A percentile compares a stretch with the other conserved stretches of the same genome.
Conservation (phyloP, 2,113 vertebrate species). For the Holacanthus passer region DNA sequence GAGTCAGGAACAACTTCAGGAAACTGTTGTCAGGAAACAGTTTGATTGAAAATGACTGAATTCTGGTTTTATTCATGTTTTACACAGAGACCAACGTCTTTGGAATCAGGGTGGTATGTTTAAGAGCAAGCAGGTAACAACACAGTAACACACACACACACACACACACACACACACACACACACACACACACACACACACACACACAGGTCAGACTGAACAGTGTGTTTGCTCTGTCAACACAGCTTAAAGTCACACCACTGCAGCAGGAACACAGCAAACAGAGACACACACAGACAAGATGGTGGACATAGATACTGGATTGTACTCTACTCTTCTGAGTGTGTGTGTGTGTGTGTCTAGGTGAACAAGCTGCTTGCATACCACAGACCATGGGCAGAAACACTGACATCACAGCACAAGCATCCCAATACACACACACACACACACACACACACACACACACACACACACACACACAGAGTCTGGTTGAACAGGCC, state of each 20-base stretch:
- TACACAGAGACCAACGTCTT: no score
- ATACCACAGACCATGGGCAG: slow-evolving; percentile 45
- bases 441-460: slow-evolving; percentile 34
- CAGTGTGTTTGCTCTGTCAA: slow-evolving; percentile 58
- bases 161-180: no score
- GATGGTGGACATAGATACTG: slow-evolving; percentile 47
- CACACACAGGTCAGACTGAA: not conserved
- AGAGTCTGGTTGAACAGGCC: slow-evolving; percentile 22
- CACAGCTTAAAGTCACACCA: slow-evolving; percentile 19
- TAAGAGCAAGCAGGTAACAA: no score
- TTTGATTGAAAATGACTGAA: no score
- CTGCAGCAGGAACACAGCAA: not conserved
- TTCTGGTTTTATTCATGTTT: no score
- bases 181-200: no score
- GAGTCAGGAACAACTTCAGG: no score
- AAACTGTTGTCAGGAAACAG: no score
- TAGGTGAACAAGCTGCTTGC: slow-evolving; percentile 60
- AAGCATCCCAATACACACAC: slow-evolving; percentile 34
- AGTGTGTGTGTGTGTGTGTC: slow-evolving; percentile 38
- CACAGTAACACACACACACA: no score
- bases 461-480: slow-evolving; percentile 24
- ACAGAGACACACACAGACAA: slow-evolving; percentile 41
- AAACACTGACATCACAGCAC: slow-evolving; percentile 59
- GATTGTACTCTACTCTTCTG: slow-evolving; percentile 30
- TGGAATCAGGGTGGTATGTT: no score